phyloP scores from a whole-genome alignment of 2,797 vertebrate genomes.

The Halcyon smyrnensis region DNA sequence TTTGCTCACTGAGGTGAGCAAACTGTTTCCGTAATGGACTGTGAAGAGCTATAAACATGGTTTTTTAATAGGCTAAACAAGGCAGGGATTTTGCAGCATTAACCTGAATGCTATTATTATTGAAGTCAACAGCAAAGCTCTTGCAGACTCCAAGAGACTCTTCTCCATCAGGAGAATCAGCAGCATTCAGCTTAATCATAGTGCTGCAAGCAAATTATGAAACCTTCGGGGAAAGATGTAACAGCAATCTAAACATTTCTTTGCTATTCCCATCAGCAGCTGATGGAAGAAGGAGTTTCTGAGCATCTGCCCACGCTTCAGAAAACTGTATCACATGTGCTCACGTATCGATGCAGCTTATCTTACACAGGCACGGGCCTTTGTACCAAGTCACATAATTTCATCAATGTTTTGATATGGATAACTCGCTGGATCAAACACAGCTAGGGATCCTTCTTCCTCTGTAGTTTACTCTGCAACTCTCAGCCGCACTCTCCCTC shows the following conservation, averaged over 20 bases:
- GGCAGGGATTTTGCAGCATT: constrained; percentile 12
- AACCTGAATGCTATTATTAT: not conserved
- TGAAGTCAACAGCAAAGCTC: constrained; percentile 15
- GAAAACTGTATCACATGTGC: not conserved
- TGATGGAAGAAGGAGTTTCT: constrained; percentile 2
- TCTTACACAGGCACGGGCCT: not conserved
- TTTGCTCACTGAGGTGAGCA: not conserved
- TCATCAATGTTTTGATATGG: not conserved
- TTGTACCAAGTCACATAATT: not conserved
- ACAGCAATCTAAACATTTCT: constrained; percentile 2
- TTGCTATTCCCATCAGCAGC: not conserved
- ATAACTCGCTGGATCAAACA: not conserved
- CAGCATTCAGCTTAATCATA: not conserved
- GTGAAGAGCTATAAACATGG: not conserved
- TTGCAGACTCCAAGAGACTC: not conserved
- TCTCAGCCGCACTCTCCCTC: not conserved
- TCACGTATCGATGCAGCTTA: not conserved
- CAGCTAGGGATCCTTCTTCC: not conserved
- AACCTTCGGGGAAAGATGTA: not conserved
- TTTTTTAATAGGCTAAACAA: not conserved
- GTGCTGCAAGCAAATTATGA: not conserved
- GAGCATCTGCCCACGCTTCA: not conserved
- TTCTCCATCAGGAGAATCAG: not conserved
- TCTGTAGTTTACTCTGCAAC: not conserved
- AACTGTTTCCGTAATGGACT: not conserved